Conservation (phyloP, 2,797 vertebrate species). For the Myotis vivesi region DNA sequence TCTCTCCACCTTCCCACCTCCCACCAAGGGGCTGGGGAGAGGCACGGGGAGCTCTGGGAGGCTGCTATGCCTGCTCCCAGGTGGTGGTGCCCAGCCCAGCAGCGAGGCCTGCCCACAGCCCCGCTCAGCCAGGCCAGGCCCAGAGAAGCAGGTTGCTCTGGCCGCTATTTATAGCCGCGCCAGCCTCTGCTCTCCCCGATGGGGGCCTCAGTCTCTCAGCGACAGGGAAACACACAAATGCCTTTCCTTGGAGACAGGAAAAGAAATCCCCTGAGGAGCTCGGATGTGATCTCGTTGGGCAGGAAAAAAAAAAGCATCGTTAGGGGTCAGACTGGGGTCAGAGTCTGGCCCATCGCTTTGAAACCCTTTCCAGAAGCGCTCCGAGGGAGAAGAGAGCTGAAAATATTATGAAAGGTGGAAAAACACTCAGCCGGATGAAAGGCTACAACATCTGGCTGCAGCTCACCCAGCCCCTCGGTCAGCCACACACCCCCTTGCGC, state of each 20-base stretch:
- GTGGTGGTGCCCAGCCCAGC: neutral
- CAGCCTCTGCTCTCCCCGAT: neutral
- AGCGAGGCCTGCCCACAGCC: neutral
- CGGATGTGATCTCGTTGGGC: neutral
- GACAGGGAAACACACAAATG: slow-evolving; percentile 17
- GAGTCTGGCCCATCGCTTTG: neutral
- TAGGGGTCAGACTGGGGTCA: neutral
- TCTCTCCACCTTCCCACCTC: neutral
- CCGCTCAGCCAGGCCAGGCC: neutral
- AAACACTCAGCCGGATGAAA: neutral
- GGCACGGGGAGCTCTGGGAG: neutral
- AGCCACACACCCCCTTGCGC: neutral
- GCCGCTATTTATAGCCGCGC: slow-evolving; percentile 65
- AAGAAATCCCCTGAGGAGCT: slow-evolving; percentile 43
- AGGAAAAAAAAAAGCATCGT: neutral
- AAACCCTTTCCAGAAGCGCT: neutral
- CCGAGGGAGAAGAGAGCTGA: neutral
- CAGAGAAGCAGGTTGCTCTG: slow-evolving; percentile 11
- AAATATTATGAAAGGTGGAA: neutral
- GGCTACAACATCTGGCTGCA: neutral
- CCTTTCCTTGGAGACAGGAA: slow-evolving; percentile 52
- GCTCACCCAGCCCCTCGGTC: neutral
- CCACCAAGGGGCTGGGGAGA: neutral
- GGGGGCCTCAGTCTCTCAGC: slow-evolving; percentile 12
- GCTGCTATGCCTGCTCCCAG: neutral